Evolutionary conservation across 2,113 vertebrate species (phyloP), one percentile per base, ranked within the genome.

Genomic region (Callithrix jacchus): DNA sequence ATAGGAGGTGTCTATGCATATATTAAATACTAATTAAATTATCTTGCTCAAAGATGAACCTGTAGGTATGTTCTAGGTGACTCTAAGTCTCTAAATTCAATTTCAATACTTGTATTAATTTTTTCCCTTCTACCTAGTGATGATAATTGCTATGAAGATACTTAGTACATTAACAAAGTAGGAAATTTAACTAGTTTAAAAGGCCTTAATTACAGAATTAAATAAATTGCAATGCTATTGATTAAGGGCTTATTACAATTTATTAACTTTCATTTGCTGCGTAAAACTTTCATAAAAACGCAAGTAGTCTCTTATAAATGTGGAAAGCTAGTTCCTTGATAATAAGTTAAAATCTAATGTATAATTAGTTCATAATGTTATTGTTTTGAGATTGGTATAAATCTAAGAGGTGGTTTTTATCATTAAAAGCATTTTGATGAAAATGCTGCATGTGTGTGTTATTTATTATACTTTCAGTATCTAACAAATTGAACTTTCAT

Each of bases 401-500:
- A 82, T 93, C 45, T 66, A 92, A 92, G 58, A 64, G 6, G 23
- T 91, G 1, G 1, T 64, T 85, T 68, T 95, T 95, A 84, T 68
- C 58, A 54, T n/a, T 49, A 81, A 70, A 45, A 89, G 35, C 14
- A 79, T 86, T 89, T 90, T 94, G 86, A 58, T 94, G 56, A 95
- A 94, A 96, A 94, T 92, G 84, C 56, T 96, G n/a, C 77, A 18
- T 71, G 81, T 86, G 8, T 96, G 45, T 42, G 54, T 96, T 95
- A 45, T 21, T 86, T 92, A 52, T 12, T 54, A 94, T 61, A 76
- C 91, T 94, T 0, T 16, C 32, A 47, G 80, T 80, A 79, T 52
- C 71, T 91, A 37, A 90, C 11, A 71, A 27, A 56, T 95, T 96
- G 79, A 96, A 83, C 82, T 96, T 82, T 35, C 27, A 1, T 73